These are phyloP conservation scores for Melanerpes aurifrons DNA, from an alignment of 2,113 vertebrate species.

Conservation along the genomic window DNA sequence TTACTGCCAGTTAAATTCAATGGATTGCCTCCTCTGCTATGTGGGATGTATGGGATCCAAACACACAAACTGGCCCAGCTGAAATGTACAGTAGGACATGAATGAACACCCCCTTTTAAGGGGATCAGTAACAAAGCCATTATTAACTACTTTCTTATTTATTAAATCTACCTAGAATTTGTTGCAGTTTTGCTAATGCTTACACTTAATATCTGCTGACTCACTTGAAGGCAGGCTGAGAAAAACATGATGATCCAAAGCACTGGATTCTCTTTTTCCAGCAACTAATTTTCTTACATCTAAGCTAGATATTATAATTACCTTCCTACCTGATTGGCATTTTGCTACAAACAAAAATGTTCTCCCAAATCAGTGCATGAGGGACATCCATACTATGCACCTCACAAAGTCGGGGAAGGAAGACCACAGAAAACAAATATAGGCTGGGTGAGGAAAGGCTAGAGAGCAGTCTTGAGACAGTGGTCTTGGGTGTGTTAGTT, in stretches of 20 bases:
- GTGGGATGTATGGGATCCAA: neutral
- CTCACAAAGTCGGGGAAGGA: neutral
- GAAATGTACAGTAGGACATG: neutral
- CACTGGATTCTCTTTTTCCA: neutral
- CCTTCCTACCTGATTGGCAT: neutral
- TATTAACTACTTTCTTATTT: neutral
- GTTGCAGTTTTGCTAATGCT: neutral
- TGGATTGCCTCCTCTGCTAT: neutral
- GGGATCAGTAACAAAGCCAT: neutral
- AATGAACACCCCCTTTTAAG: neutral
- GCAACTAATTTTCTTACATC: neutral
- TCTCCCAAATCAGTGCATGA: neutral
- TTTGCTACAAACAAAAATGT: neutral
- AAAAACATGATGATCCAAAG: neutral
- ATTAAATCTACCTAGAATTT: neutral
- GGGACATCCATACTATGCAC: neutral
- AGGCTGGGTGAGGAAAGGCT: too few species aligned
- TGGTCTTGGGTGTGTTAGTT: too few species aligned
- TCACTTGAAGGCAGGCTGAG: neutral
- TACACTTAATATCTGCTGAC: neutral
- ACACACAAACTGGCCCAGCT: accelerated
- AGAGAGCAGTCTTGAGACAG: too few species aligned
- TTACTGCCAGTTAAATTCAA: neutral
- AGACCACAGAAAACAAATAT: neutral
- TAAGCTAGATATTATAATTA: neutral